These are phyloP conservation scores for Hypercompe scribonia DNA, from an alignment of 2,888 invertebrate genomes.

Conservation along the genomic window DNA sequence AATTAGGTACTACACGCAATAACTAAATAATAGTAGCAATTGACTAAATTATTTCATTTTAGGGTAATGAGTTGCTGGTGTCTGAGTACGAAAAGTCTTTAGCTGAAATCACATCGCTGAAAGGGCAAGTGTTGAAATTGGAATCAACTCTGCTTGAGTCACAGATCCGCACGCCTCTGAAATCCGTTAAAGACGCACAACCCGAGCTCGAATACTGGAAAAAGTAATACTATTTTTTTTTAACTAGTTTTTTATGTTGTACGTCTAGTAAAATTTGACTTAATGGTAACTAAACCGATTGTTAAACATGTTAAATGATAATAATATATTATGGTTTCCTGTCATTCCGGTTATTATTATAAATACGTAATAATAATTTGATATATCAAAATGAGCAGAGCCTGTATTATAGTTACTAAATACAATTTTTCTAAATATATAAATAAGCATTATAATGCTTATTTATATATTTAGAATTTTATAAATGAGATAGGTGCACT, in stretches of 20 bases:
- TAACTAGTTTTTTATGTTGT: not conserved
- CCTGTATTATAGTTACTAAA: too few relatives aligned
- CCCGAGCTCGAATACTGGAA: slow-evolving; percentile 80
- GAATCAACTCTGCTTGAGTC: slow-evolving; percentile 79
- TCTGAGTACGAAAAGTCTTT: slow-evolving; percentile 84
- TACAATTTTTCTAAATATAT: too few relatives aligned
- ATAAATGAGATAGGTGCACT: too few relatives aligned
- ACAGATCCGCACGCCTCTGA: slow-evolving; percentile 72
- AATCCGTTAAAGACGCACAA: slow-evolving; percentile 56
- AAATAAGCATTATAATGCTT: too few relatives aligned
- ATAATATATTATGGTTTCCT: too few relatives aligned
- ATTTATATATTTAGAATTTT: too few relatives aligned
- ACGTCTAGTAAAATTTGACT: too few relatives aligned
- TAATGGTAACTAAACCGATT: not conserved
- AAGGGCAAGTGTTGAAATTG: slow-evolving; percentile 79
- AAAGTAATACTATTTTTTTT: slow-evolving; percentile 56
- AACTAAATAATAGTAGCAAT: not conserved
- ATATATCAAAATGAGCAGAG: too few relatives aligned
- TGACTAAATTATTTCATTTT: slow-evolving; percentile 1
- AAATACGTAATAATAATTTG: too few relatives aligned
- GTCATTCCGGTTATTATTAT: too few relatives aligned
- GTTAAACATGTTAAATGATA: not conserved
- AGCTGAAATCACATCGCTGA: slow-evolving; percentile 85
- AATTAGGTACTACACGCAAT: too few relatives aligned
- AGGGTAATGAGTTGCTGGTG: slow-evolving; percentile 84